These are phyloP conservation scores for Furnarius figulus DNA, from an alignment of 2,113 vertebrate species.

Conservation along the genomic window DNA sequence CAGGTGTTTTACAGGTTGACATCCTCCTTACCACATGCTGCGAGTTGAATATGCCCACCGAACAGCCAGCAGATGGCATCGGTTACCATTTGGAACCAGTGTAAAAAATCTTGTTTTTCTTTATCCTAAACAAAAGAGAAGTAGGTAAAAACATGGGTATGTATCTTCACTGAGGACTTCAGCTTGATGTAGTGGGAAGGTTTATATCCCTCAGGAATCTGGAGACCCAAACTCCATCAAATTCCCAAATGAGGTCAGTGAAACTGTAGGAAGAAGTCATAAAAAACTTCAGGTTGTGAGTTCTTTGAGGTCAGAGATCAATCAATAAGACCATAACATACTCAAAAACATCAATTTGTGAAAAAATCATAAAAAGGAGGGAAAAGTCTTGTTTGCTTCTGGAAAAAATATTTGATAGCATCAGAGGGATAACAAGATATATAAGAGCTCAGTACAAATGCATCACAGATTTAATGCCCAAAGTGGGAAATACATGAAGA, in stretches of 20 bases:
- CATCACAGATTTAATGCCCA: not conserved
- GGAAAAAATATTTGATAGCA: not conserved
- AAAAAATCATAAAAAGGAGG: not conserved
- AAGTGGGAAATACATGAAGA: not conserved
- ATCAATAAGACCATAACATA: not conserved
- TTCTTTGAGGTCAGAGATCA: not conserved
- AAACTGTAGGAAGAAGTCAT: not conserved
- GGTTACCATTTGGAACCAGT: conserved; percentile 80
- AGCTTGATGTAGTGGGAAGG: not conserved
- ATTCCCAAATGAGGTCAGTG: not conserved
- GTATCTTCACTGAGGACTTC: not conserved
- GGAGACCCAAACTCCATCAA: not conserved
- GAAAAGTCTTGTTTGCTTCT: not conserved
- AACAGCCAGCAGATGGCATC: conserved; percentile 86
- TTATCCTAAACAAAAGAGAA: conserved; percentile 74
- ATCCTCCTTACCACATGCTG: conserved; percentile 77
- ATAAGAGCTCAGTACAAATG: not conserved
- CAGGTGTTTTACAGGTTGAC: not conserved
- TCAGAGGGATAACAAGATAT: not conserved
- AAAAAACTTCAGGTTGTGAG: fast-evolving
- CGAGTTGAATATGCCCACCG: conserved; percentile 77
- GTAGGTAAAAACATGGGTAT: not conserved
- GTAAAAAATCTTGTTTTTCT: conserved; percentile 75
- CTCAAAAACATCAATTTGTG: not conserved
- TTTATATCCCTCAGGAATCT: not conserved